Conservation (phyloP, 2,113 vertebrate genomes). For the Eurystomus gularis region DNA sequence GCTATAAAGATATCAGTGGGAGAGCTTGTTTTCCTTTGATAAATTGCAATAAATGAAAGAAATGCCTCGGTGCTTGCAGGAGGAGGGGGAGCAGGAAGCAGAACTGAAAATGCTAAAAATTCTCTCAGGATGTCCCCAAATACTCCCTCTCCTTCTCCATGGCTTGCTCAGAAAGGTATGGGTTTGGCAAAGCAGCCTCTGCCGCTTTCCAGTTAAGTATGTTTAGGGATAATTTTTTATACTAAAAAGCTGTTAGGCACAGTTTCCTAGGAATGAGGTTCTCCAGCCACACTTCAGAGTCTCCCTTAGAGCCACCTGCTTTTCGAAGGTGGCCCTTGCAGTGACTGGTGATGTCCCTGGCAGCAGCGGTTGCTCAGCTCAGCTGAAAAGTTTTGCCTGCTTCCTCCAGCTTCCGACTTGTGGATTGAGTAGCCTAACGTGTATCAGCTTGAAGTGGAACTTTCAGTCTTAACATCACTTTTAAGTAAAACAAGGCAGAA, state of each 20-base stretch:
- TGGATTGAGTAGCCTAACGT: background rate
- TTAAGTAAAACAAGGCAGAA: background rate
- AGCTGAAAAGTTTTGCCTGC: background rate
- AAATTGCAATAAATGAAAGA: background rate
- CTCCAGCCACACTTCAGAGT: background rate
- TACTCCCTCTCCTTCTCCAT: background rate
- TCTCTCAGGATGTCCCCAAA: background rate
- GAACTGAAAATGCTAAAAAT: background rate
- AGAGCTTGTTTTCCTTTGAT: conserved; percentile 3
- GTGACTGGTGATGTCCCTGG: background rate
- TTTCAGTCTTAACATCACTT: background rate
- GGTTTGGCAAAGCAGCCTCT: background rate
- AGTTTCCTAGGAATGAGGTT: background rate
- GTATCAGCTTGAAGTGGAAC: background rate
- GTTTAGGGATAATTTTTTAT: background rate
- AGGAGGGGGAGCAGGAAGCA: background rate
- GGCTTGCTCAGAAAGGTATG: background rate
- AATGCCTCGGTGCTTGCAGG: background rate
- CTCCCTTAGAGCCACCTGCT: background rate
- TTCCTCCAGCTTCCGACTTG: background rate
- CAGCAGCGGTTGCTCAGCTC: background rate
- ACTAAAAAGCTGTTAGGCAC: background rate
- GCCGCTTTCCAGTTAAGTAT: background rate
- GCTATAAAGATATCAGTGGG: background rate
- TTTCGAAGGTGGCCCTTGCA: background rate